Percentiles rank a stretch among this genome's conserved stretches.
These are phyloP conservation scores for Gulo gulo DNA, from an alignment of 2,113 vertebrate species.

Conservation along the genomic window DNA sequence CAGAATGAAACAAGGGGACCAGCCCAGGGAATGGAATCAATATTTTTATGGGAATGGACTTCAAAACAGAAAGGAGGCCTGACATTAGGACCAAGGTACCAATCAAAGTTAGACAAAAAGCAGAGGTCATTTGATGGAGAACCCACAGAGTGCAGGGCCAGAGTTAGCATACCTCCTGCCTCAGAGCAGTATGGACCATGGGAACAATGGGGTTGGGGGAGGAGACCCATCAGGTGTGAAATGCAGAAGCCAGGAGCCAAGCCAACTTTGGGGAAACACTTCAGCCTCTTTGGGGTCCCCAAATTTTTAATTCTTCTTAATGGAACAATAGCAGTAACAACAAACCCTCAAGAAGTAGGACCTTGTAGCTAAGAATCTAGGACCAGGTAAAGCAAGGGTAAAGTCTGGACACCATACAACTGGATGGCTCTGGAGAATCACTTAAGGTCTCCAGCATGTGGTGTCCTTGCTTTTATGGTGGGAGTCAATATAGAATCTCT, in stretches of 20 bases:
- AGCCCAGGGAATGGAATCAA: not conserved
- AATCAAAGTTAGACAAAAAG: not conserved
- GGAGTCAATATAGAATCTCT: not conserved
- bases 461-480: not conserved
- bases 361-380: not conserved
- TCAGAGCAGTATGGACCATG: not conserved
- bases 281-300: not conserved
- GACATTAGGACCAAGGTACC: not conserved
- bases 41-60: not conserved
- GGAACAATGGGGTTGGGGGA: not conserved
- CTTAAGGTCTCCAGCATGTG: not conserved
- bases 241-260: not conserved
- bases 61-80: not conserved
- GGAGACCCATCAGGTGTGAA: not conserved
- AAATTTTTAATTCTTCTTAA: not conserved
- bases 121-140: not conserved
- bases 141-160: accelerated
- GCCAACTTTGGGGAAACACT: not conserved
- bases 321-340: not conserved
- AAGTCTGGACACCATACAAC: not conserved
- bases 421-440: not conserved
- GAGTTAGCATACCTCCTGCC: not conserved
- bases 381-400: not conserved
- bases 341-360: not conserved
- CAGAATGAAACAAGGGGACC: not conserved